These are phyloP conservation scores for Bombus picipes DNA, from an alignment of 1,140 invertebrate species.

Conservation along the genomic window DNA sequence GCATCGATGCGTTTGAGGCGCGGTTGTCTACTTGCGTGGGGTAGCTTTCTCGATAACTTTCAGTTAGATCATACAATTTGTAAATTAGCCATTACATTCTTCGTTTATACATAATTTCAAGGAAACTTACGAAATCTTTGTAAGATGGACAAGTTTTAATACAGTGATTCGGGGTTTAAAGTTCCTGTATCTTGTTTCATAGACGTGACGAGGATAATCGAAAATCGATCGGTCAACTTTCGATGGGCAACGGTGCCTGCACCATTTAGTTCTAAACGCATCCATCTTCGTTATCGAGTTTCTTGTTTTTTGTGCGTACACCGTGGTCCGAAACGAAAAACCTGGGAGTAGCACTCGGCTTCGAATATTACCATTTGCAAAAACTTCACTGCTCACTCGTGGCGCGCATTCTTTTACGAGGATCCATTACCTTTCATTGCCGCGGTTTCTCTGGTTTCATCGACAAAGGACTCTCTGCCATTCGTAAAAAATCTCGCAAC, in stretches of 20 bases:
- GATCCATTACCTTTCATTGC: slow-evolving; percentile 22
- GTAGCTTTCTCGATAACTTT: neutral
- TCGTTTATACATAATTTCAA: neutral
- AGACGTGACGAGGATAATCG: slow-evolving; percentile 1
- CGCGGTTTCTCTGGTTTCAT: neutral
- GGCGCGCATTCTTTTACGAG: neutral
- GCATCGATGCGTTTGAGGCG: slow-evolving; percentile 22
- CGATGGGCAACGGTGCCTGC: neutral
- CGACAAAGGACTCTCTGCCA: neutral
- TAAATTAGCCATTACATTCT: neutral
- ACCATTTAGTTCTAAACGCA: slow-evolving; percentile 18
- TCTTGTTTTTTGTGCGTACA: neutral
- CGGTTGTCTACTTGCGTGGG: neutral
- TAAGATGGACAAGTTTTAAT: neutral
- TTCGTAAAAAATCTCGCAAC: neutral
- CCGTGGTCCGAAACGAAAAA: neutral
- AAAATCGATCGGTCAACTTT: slow-evolving; percentile 29
- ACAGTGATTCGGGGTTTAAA: neutral
- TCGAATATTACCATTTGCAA: neutral
- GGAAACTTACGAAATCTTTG: neutral
- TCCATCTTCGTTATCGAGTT: slow-evolving; percentile 21
- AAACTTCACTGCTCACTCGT: neutral
- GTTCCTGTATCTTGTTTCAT: neutral
- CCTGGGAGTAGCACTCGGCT: no score
- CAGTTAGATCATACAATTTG: neutral